These are phyloP conservation scores for Temnothorax longispinosus DNA, from an alignment of 1,140 invertebrate genomes.

Conservation along the genomic window DNA sequence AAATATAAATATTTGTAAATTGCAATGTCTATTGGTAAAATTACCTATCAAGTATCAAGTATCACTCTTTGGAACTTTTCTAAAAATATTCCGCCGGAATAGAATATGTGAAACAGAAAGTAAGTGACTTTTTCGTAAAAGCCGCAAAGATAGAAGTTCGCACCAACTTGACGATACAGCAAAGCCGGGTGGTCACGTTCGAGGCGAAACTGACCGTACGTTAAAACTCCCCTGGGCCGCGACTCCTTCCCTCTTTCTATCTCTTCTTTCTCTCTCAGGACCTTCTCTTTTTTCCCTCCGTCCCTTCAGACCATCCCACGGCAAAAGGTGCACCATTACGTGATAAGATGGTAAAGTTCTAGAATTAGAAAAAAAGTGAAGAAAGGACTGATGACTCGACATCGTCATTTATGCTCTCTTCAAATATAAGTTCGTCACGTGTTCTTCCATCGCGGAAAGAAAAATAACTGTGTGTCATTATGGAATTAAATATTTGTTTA, in stretches of 20 bases:
- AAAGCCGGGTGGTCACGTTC: conserved; percentile 37
- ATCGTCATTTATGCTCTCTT: conserved; percentile 10
- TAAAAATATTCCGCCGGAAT: conserved; percentile 14
- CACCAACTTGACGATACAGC: conserved; percentile 62
- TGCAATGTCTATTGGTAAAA: conserved; percentile 29
- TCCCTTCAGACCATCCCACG: conserved; percentile 37
- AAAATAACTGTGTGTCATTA: background rate
- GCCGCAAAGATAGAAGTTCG: conserved; percentile 76
- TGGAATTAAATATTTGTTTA: background rate
- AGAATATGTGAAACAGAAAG: background rate
- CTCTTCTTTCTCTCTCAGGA: background rate
- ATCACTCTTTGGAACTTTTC: conserved; percentile 49
- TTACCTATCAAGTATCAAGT: background rate
- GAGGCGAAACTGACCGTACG: conserved; percentile 77
- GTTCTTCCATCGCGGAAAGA: background rate
- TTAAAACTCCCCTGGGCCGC: conserved; percentile 77
- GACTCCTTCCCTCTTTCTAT: conserved; percentile 52
- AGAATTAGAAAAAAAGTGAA: conserved; percentile 39
- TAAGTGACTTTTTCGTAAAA: conserved; percentile 49
- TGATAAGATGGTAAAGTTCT: conserved; percentile 77
- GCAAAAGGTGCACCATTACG: conserved; percentile 82
- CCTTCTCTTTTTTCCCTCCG: conserved; percentile 19
- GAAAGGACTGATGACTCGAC: conserved; percentile 26
- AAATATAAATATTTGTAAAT: background rate
- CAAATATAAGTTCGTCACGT: background rate